A percentile compares a stretch with the other conserved stretches of the same genome.
Evolutionary conservation across 2,113 vertebrate genomes (phyloP).

Genomic region (Etheostoma spectabile): DNA sequence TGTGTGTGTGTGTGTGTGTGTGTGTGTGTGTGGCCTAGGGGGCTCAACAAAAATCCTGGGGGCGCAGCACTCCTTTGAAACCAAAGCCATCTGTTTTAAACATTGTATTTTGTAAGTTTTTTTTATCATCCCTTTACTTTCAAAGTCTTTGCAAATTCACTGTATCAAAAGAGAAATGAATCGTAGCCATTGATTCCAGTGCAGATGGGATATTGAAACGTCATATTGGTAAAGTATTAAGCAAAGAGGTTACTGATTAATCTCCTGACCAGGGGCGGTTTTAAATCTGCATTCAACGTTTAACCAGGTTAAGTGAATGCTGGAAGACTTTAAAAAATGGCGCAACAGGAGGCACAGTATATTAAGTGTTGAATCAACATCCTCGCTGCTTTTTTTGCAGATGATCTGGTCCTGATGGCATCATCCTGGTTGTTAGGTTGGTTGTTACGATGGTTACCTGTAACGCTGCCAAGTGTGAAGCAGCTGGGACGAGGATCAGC

Average conservation of each 20-base stretch:
- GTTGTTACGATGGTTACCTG: too few species aligned
- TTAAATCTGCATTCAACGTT: constrained; percentile 35
- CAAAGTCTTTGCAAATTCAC: constrained; percentile 15
- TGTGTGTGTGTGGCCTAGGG: neutral
- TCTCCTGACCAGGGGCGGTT: neutral
- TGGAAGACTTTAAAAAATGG: neutral
- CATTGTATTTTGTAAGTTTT: neutral
- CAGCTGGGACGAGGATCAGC: too few species aligned
- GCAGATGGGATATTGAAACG: constrained; percentile 7
- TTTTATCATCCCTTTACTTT: constrained; percentile 24
- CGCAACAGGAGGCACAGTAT: too few species aligned
- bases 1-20: neutral
- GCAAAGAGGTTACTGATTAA: constrained; percentile 16
- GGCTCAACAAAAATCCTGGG: neutral
- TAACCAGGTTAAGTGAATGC: neutral
- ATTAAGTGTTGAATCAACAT: too few species aligned
- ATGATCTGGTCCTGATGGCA: too few species aligned
- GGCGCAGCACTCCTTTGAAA: neutral
- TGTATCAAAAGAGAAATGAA: neutral
- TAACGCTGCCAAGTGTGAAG: too few species aligned
- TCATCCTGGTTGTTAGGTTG: too few species aligned
- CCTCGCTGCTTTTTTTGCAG: too few species aligned
- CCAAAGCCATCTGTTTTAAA: constrained; percentile 3
- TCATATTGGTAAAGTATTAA: neutral
- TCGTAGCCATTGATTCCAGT: constrained; percentile 1